A percentile compares a stretch with the other conserved stretches of the same genome.
Conservation (phyloP, 1,140 invertebrate species). For the Drosophila auraria region DNA sequence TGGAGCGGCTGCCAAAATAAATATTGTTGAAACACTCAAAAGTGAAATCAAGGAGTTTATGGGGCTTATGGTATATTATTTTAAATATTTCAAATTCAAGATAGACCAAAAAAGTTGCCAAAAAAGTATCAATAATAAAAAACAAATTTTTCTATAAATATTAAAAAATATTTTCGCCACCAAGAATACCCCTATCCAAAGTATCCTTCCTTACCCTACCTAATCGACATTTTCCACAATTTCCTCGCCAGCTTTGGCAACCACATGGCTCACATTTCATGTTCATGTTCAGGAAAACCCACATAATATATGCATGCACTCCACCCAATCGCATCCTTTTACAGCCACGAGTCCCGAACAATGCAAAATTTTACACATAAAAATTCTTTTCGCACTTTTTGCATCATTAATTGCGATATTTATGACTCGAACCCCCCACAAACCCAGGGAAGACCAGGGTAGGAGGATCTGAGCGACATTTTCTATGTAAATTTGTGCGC, state of each 20-base stretch:
- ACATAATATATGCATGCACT: conserved; percentile 46
- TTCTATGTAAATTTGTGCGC: conserved; percentile 76
- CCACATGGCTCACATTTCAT: conserved; percentile 43
- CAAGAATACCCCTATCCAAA: neutral
- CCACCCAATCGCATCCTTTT: conserved; percentile 22
- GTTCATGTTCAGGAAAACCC: conserved; percentile 30
- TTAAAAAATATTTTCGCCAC: no score
- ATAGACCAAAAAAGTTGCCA: neutral
- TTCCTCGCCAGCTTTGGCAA: conserved; percentile 18
- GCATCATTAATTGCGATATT: conserved; percentile 83
- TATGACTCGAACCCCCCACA: conserved; percentile 54
- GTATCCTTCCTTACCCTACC: neutral
- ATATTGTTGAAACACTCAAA: conserved; percentile 5
- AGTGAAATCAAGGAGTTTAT: neutral
- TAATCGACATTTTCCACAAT: neutral
- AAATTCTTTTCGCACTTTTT: conserved; percentile 83
- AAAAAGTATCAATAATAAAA: no score
- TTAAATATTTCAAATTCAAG: neutral
- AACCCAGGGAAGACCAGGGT: neutral
- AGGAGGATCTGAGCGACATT: conserved; percentile 43
- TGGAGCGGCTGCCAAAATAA: conserved; percentile 22
- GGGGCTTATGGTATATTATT: neutral
- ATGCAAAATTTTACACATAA: conserved; percentile 61
- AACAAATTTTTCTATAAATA: no score
- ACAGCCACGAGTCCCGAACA: conserved; percentile 36